These are phyloP conservation scores for Drosophila phalerata DNA, from an alignment of 2,888 invertebrate genomes.

Conservation along the genomic window DNA sequence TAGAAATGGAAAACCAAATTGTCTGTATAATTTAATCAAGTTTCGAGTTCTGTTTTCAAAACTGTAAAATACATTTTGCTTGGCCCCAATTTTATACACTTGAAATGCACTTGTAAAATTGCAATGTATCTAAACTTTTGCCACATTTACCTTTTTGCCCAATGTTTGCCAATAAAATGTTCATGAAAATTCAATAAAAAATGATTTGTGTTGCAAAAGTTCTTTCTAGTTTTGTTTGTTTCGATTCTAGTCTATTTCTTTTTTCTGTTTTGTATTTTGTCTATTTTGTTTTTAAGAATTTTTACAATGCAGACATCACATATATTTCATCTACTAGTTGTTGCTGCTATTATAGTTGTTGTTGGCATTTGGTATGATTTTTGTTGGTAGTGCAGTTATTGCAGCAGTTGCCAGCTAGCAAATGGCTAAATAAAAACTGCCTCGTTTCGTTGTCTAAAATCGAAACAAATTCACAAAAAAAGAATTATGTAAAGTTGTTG, in stretches of 20 bases:
- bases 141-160: conserved; percentile 60
- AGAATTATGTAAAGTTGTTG: conserved; percentile 4
- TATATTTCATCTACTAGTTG: conserved; percentile 16
- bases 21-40: conserved; percentile 40
- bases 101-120: conserved; percentile 36
- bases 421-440: conserved; percentile 67
- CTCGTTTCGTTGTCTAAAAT: conserved; percentile 66
- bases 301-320: conserved; percentile 46
- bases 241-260: not conserved
- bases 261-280: conserved; percentile 3
- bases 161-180: conserved; percentile 75
- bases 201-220: conserved; percentile 70
- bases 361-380: conserved; percentile 50
- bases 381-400: conserved; percentile 66
- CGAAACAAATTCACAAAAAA: conserved; percentile 61
- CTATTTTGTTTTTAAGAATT: conserved; percentile 45
- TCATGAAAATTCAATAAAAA: conserved; percentile 80
- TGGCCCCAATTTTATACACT: conserved; percentile 23
- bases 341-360: conserved; percentile 4
- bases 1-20: conserved; percentile 20
- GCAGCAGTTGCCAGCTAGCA: conserved; percentile 63
- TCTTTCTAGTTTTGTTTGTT: conserved; percentile 26
- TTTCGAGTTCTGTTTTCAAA: conserved; percentile 13
- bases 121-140: conserved; percentile 39
- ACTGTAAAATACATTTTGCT: conserved; percentile 14